phyloP scores from a whole-genome alignment of 2,113 vertebrate genomes.

The Opisthocomus hoazin region DNA sequence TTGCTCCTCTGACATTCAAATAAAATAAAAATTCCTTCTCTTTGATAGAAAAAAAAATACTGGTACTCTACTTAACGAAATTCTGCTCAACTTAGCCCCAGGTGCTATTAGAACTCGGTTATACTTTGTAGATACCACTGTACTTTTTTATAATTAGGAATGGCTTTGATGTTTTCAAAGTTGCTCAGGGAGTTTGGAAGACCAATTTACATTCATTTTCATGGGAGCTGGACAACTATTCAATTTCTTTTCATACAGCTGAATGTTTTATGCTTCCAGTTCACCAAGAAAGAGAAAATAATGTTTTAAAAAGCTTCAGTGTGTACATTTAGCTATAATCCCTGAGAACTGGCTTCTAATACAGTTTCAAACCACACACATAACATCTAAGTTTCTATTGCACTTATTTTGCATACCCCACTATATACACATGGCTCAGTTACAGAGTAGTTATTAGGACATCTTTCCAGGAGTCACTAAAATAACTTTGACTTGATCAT shows the following conservation, averaged over 20 bases:
- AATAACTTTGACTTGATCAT: neutral
- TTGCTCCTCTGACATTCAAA: neutral
- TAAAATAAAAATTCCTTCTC: neutral
- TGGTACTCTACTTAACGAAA: neutral
- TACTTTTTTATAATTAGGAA: neutral
- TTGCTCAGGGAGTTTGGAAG: neutral
- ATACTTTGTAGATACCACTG: neutral
- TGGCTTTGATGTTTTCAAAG: neutral
- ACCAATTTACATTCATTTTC: neutral
- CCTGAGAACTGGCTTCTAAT: neutral
- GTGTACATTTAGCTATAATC: neutral
- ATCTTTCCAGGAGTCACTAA: neutral
- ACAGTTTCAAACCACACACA: neutral
- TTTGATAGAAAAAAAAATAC: neutral
- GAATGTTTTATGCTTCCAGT: neutral
- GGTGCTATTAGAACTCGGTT: neutral
- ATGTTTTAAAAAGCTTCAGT: neutral
- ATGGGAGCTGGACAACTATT: neutral
- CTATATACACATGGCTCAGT: neutral
- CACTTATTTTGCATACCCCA: neutral
- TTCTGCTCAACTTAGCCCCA: neutral
- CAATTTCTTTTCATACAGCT: neutral
- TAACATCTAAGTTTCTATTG: neutral
- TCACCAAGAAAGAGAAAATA: neutral
- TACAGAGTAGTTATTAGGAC: neutral